Evolutionary conservation across 2,797 vertebrate species (phyloP), one percentile per base, ranked within the genome.

Genomic region (Lithobates pipiens): DNA sequence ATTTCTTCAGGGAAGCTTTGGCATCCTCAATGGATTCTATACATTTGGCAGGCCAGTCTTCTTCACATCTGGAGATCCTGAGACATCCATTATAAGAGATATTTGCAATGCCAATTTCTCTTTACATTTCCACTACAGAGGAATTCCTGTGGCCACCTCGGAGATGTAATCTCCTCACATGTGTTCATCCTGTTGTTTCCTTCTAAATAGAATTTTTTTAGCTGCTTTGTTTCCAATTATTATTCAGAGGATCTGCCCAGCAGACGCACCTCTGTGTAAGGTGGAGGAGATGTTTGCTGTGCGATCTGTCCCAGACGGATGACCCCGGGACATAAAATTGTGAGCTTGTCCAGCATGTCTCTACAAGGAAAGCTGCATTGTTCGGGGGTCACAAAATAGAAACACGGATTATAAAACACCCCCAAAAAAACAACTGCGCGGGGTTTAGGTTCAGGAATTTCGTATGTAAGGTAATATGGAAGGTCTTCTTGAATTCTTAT

Each of bases 111-210:
- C 76, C 85, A 75, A 75, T 63, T 32, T 61, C 50, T 71, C 76
- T 44, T 61, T 25, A 11, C 46, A 86, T 83, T 78, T 74, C 68
- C 80, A 83, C 75, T 82, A 86, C 75, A 86, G 75, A 86, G 57
- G 76, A 23, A 77, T 83, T 69, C 80, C 70, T 42, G 23, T n/a
- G 69, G 75, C 79, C 80, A 73, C 76, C 57, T 50, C 36, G 7
- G 32, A 68, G 73, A 39, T 50, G n/a, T n/a, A 44, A 44, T 57
- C 61, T 13, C 27, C 32, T 44, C 42, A 57, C 78, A 86, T 54
- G 75, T 86, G 84, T 71, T 70, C 76, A 9, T 65, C 73, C 79
- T 61, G 50, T 76, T 42, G 65, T 80, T 29, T 57, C 9, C 50
- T 72, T 63, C 34, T 46, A 85, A 85, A 70, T 32, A 80, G 23